phyloP scores from a whole-genome alignment of 2,797 vertebrate species.

The Brachyalestes nurse region DNA sequence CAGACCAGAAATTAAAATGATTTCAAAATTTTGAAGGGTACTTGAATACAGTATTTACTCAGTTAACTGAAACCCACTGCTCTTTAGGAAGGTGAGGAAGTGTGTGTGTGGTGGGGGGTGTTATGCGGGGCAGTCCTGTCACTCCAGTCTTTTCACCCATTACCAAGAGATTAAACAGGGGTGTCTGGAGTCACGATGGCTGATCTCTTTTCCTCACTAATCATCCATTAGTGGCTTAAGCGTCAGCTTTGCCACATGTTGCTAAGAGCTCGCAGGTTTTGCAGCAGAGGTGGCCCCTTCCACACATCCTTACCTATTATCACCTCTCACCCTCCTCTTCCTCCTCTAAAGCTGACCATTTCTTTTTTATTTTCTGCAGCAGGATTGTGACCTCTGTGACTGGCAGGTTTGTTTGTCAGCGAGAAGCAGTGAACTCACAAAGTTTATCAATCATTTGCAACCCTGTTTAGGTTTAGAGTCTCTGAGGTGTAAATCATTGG shows the following conservation, averaged over 20 bases:
- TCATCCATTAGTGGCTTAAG: slow-evolving; percentile 70
- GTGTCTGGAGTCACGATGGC: slow-evolving; percentile 67
- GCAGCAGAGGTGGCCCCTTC: slow-evolving; percentile 58
- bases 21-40: no score
- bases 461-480: slow-evolving; percentile 29
- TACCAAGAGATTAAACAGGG: slow-evolving; percentile 58
- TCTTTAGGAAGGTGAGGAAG: slow-evolving; percentile 21
- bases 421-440: slow-evolving; percentile 10
- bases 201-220: slow-evolving; percentile 72
- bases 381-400: slow-evolving; percentile 33
- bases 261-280: slow-evolving; percentile 65
- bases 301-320: slow-evolving; percentile 65
- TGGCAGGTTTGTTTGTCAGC: slow-evolving; percentile 27
- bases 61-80: background rate
- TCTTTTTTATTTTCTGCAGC: slow-evolving; percentile 19
- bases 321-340: slow-evolving; percentile 54
- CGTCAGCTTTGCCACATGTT: slow-evolving; percentile 66
- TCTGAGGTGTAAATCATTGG: slow-evolving; percentile 28
- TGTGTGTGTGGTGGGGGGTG: slow-evolving; percentile 13
- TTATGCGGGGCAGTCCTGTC: slow-evolving; percentile 39
- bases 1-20: no score
- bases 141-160: slow-evolving; percentile 40
- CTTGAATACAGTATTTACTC: no score
- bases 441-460: slow-evolving; percentile 37
- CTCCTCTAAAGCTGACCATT: background rate